Evolutionary conservation across 2,888 invertebrate genomes (phyloP), one percentile per base, ranked within the genome.

Genomic region (Phalera bucephala): DNA sequence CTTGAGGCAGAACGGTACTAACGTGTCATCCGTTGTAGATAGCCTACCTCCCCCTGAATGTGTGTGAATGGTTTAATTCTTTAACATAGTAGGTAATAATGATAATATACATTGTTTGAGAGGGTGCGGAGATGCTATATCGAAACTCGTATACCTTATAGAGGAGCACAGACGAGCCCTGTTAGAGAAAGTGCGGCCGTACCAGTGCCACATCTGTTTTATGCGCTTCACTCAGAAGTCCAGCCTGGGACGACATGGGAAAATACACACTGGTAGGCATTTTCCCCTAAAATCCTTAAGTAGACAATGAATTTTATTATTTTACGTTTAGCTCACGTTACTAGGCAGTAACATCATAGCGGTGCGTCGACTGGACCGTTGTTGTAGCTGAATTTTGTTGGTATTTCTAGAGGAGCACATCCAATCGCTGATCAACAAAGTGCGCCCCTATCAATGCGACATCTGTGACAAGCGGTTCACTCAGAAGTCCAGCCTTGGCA

Each of bases 401-500:
- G 82, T 88, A 82, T 87, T 90, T 90, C 87, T 90, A 90, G 90
- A 90, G 85, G 90, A 90, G 85, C 90, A 90, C 90, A 90, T 90
- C 85, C 90, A 90, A 87, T 90, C 90, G 90, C 90, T 90, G 90
- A 90, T 90, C 90, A 90, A 90, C 90, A 90, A 90, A 90, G 90
- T 90, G 85, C 91, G 91, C 74, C 91, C 91, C 69, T 91, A 89
- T 86, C 90, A 94, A 78, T 95, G 95, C 81, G 94, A 94, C 81
- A 91, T 94, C 75, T 95, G 95, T 84, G 91, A 93, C 80, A 95
- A 95, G 90, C 91, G 94, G 77, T 95, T 95, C 88, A 94, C 95
- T 59, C 95, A 95, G 90, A 95, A 95, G 88, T 94, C 94, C 77
- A 95, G 95, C 86, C 91, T 95, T 65, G 95, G 95, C 86, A 95